Conservation (phyloP, 2,797 vertebrate genomes). For the Podarcis lilfordi region DNA sequence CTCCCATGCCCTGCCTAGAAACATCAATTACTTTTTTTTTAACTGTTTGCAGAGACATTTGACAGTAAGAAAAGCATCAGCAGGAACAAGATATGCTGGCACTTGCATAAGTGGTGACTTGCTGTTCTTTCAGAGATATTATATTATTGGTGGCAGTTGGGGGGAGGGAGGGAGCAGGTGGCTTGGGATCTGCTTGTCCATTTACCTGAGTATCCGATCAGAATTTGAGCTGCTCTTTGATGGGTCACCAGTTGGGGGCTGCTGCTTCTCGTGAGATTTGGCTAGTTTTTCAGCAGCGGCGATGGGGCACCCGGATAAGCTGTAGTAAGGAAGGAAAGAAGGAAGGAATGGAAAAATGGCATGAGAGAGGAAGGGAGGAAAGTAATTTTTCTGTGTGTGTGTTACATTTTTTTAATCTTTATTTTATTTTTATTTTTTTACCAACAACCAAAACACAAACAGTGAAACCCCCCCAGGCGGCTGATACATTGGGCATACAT, state of each 20-base stretch:
- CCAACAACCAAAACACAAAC: no score
- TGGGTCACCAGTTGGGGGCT: constrained; percentile 82
- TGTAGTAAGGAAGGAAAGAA: constrained; percentile 55
- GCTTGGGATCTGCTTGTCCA: neutral
- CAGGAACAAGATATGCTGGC: constrained; percentile 14
- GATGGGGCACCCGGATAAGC: constrained; percentile 96
- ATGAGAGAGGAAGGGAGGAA: neutral
- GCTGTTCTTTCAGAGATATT: neutral
- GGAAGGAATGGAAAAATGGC: constrained; percentile 25
- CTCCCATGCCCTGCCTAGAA: constrained; percentile 60
- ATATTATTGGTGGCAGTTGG: fast-evolving
- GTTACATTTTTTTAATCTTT: no score
- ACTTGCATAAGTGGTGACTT: neutral
- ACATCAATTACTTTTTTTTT: constrained; percentile 63
- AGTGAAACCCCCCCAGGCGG: no score
- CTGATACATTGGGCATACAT: no score
- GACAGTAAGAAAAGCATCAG: constrained; percentile 46
- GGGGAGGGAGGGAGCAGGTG: neutral
- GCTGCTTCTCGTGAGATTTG: constrained; percentile 92
- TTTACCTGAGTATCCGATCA: constrained; percentile 93
- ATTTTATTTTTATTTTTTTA: no score
- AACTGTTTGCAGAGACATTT: constrained; percentile 58
- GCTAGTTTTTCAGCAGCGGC: constrained; percentile 96
- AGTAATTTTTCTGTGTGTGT: no score
- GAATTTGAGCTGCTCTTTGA: constrained; percentile 91